Percentiles rank a stretch among this genome's conserved stretches.
Evolutionary conservation across 2,113 vertebrate species (phyloP).

Genomic region (Corapipo altera): DNA sequence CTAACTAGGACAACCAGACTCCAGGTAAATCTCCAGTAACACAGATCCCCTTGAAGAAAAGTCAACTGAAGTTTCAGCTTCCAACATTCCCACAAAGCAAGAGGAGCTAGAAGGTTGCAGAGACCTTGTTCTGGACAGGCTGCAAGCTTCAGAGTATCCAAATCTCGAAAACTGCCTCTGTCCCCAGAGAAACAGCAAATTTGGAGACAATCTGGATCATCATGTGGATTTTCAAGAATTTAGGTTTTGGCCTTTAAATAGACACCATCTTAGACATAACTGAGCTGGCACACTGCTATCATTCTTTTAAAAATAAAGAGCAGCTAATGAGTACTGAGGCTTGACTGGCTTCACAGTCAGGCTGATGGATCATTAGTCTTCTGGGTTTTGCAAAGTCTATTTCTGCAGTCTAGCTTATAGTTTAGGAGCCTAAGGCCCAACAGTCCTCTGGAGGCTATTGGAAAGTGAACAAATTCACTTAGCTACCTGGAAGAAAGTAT

Average conservation of each 20-base stretch:
- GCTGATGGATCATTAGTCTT: background rate
- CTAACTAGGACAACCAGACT: too few species aligned
- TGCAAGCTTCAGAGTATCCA: background rate
- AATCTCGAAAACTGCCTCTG: background rate
- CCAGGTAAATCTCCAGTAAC: background rate
- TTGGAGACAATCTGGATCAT: background rate
- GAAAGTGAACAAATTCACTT: background rate
- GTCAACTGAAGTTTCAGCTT: background rate
- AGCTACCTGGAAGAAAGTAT: background rate
- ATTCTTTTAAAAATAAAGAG: background rate
- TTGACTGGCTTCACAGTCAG: background rate
- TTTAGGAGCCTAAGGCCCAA: background rate
- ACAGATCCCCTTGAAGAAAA: background rate
- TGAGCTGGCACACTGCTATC: background rate
- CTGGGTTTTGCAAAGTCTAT: background rate
- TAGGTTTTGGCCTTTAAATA: background rate
- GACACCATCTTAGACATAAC: background rate
- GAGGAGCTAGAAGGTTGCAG: background rate
- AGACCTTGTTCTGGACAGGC: background rate
- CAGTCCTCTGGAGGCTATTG: background rate
- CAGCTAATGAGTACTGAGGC: background rate
- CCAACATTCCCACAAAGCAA: background rate
- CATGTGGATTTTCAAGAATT: background rate
- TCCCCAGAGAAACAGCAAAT: background rate
- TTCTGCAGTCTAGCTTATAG: fast-evolving